These are phyloP conservation scores for Penaeus indicus DNA, from an alignment of 1,140 invertebrate genomes.

Conservation along the genomic window DNA sequence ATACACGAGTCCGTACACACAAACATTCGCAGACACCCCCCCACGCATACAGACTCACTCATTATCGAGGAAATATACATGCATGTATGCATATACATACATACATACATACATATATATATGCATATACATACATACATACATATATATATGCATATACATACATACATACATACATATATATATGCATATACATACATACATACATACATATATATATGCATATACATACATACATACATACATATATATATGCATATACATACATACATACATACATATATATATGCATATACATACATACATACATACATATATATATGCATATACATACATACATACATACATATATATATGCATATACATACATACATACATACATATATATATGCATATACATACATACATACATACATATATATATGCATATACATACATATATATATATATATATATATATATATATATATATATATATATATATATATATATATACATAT, in stretches of 20 bases:
- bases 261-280: neutral
- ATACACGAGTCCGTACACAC: too few species aligned
- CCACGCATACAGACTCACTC: too few species aligned
- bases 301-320: neutral
- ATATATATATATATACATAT: conserved; percentile 13
- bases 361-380: conserved; percentile 2
- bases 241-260: conserved; percentile 5
- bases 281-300: neutral
- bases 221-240: neutral
- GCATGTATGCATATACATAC: too few species aligned
- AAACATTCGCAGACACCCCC: too few species aligned
- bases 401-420: conserved; percentile 2
- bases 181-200: neutral
- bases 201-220: neutral
- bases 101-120: too few species aligned
- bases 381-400: neutral
- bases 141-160: too few species aligned
- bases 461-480: conserved; percentile 20
- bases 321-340: conserved; percentile 5
- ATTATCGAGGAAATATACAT: too few species aligned
- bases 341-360: neutral
- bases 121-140: too few species aligned
- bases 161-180: too few species aligned
- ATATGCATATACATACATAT: conserved; percentile 7
- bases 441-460: neutral